phyloP scores from a whole-genome alignment of 2,113 vertebrate species.

The Oostethus manadensis region DNA sequence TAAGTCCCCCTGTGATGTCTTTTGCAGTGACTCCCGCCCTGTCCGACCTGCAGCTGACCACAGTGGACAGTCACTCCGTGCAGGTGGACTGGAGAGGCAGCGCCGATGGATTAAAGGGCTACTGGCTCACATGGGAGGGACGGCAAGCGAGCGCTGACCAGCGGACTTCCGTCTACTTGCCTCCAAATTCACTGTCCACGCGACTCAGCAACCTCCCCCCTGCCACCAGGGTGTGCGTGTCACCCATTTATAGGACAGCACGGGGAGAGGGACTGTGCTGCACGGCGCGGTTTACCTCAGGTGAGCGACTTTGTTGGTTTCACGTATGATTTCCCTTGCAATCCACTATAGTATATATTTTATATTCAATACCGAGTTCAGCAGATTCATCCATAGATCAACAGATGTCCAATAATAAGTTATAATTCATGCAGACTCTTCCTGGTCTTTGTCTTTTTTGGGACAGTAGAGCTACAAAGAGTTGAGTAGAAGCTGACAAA shows the following conservation, averaged over 20 bases:
- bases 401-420: too few relatives aligned
- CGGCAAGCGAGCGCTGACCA: slow-evolving; percentile 28
- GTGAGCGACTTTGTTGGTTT: slow-evolving; percentile 48
- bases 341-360: too few relatives aligned
- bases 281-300: slow-evolving; percentile 62
- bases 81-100: slow-evolving; percentile 76
- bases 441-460: too few relatives aligned
- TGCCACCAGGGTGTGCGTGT: slow-evolving; percentile 73
- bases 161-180: slow-evolving; percentile 62
- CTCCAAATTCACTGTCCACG: slow-evolving; percentile 67
- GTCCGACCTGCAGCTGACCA: slow-evolving; percentile 70
- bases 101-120: slow-evolving; percentile 66
- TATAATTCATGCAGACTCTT: too few relatives aligned
- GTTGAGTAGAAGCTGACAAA: too few relatives aligned
- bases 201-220: slow-evolving; percentile 68
- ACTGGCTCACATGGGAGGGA: slow-evolving; percentile 79
- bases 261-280: slow-evolving; percentile 76
- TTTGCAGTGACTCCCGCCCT: slow-evolving; percentile 65
- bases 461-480: too few relatives aligned
- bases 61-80: slow-evolving; percentile 71
- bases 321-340: too few relatives aligned
- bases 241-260: slow-evolving; percentile 72
- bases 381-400: too few relatives aligned
- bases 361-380: too few relatives aligned
- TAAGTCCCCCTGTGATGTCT: neutral